Evolutionary conservation across 2,888 invertebrate genomes (phyloP), one percentile per base, ranked within the genome.

Genomic region (Perithous albicinctus): DNA sequence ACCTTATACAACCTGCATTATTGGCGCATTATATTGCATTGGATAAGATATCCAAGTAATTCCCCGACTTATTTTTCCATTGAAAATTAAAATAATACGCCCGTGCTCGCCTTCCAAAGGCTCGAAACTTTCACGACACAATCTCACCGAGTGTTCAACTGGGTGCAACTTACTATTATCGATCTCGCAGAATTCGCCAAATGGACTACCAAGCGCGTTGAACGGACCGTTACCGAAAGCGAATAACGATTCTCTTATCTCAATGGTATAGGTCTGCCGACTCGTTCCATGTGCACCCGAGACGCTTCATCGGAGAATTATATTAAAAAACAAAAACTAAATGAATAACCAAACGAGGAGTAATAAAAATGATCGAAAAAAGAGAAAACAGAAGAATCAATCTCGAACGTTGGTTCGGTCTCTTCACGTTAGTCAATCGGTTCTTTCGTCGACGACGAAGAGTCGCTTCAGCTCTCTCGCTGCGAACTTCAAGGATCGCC

Each of bases 221-320:
- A 79, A 74, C 64, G 29, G 78, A 81, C 75, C 82, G 82, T 82
- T 82, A 82, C 78, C 48, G 70, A 85, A 83, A 84, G 78, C 84
- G 82, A 83, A 84, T 85, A 86, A 87, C 81, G 85, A 87, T 80
- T 72, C 76, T 77, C 84, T 87, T 87, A 87, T 86, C 87, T 86
- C 83, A 74, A 75, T 77, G 81, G 66, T 66, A 26, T 61, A 29
- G 67, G 32, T 69, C 67, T 43, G 29, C 46, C 18, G 66, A n/a
- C 32, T 46, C 46, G 43, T 74, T 63, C 38, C 29, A n/a, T 43
- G 51, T 20, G 41, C 73, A 61, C 48, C 59, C 67, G 66, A 20
- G 74, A 74, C 43, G 15, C 38, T 61, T 29, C 59, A 66, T 80
- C 48, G 63, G 26, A 29, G 32, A 72, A 66, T 76, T 73, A 69